Base-by-base conservation (phyloP, 2,888 invertebrate genomes). In the Chaitophorus viminalis region DNA sequence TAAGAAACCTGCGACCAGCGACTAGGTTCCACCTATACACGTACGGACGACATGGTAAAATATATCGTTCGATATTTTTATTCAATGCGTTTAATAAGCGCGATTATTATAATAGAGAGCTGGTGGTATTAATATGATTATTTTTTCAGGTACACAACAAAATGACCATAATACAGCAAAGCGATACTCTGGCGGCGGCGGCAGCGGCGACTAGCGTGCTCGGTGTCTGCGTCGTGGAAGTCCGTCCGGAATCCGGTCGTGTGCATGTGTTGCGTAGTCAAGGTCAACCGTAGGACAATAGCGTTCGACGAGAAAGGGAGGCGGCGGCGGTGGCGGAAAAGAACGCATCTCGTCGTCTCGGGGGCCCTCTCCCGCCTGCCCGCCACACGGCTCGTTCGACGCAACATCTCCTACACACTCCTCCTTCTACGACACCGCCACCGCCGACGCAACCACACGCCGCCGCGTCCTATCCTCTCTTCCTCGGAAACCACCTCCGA, bases 221-320 rank as follows among this genome's bases (percentile, higher is more conserved):
- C 9, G 31, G 65, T 68, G 82, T 82, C 36, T 74, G 39, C 25
- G 70, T n/a, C 70, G 76, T 86, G 78, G 86, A 86, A 79, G 78
- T 86, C 72, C 87, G 87, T 87, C 87, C 87, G 87, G 87, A 87
- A 87, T 87, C 87, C 87, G 87, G 87, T 87, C 87, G 46, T 11
- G 46, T 29, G 68, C 17, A 29, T 68, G 46, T 77, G 84, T 68
- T 70, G 72, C 60, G 52, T 60, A 65, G 79, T 87, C 87, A 87
- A 87, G 87, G 87, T 87, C 87, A 87, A 87, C 79, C 78, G 77
- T 86, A 87, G 87, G 87, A 87, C 87, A 87, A 87, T 87, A 87
- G 87, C 77, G 87, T 76, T 76, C 84, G 79, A 29, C 79, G 79
- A 39, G 78, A 79, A 79, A 54, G 72, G 78, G 86, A 68, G 87